Percentiles rank a stretch among this genome's conserved stretches.
phyloP scores from a whole-genome alignment of 2,113 vertebrate genomes.

The Nematolebias whitei region DNA sequence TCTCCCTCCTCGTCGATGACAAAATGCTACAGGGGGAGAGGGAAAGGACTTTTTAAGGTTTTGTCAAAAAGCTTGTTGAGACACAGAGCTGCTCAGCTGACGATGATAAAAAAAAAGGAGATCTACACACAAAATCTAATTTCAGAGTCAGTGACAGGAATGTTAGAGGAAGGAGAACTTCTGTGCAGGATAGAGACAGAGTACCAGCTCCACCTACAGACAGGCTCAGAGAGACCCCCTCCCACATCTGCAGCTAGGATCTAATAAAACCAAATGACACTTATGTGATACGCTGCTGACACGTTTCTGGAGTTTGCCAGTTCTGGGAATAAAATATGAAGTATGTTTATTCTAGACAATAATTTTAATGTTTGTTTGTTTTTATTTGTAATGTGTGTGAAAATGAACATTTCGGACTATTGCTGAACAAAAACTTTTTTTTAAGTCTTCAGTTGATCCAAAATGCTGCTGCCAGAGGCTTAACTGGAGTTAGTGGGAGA shows the following conservation, averaged over 20 bases:
- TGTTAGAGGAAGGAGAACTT: slow-evolving; percentile 35
- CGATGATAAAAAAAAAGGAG: slow-evolving; percentile 53
- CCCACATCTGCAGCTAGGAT: neutral
- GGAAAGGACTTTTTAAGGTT: slow-evolving; percentile 37
- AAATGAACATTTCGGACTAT: too few species aligned
- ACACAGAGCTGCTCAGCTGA: slow-evolving; percentile 22
- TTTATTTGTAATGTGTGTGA: too few species aligned
- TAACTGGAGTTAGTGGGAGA: too few species aligned
- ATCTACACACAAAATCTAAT: slow-evolving; percentile 58
- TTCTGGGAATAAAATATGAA: too few species aligned
- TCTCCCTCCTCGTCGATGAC: slow-evolving; percentile 19
- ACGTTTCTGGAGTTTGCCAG: too few species aligned
- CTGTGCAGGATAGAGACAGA: slow-evolving; percentile 20
- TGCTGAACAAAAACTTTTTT: too few species aligned
- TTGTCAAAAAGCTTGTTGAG: slow-evolving; percentile 51
- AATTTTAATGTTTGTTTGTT: too few species aligned
- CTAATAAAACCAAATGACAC: too few species aligned
- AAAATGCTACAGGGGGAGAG: slow-evolving; percentile 20
- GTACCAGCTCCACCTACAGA: slow-evolving; percentile 66
- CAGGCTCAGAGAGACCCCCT: neutral
- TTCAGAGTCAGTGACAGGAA: slow-evolving; percentile 40
- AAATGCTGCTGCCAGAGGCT: too few species aligned
- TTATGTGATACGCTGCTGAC: too few species aligned
- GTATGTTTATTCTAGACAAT: too few species aligned
- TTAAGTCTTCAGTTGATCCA: too few species aligned